Percentiles rank a stretch among this genome's conserved stretches.
Evolutionary conservation across 2,797 vertebrate species (phyloP).

Genomic region (Peromyscus eremicus): DNA sequence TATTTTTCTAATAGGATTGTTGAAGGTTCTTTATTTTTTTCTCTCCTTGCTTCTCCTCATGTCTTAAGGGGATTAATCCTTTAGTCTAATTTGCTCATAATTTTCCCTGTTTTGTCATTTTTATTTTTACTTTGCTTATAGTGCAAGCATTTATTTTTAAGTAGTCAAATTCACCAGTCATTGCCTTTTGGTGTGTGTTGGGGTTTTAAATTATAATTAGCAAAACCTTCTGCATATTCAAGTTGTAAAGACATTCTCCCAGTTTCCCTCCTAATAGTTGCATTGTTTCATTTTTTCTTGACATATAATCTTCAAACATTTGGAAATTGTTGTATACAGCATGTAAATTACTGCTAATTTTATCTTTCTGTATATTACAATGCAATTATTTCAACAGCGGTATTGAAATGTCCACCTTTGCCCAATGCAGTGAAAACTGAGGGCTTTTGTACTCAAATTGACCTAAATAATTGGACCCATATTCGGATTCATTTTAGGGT

Average conservation of each 20-base stretch:
- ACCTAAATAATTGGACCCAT: neutral
- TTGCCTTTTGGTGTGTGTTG: neutral
- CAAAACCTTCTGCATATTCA: neutral
- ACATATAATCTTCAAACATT: neutral
- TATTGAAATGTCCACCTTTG: neutral
- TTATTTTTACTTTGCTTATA: slow-evolving; percentile 22
- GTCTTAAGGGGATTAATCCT: slow-evolving; percentile 15
- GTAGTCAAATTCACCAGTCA: neutral
- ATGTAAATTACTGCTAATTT: neutral
- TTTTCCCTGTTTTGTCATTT: neutral
- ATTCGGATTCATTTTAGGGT: neutral
- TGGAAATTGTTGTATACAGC: neutral
- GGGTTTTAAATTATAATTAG: slow-evolving; percentile 16
- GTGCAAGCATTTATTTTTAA: slow-evolving; percentile 41
- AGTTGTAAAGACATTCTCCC: neutral
- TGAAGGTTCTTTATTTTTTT: neutral
- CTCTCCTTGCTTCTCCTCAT: neutral
- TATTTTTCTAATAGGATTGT: neutral
- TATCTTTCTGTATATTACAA: neutral
- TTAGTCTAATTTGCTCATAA: neutral
- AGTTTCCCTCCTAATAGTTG: neutral
- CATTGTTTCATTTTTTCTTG: neutral
- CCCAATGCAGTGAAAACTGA: neutral
- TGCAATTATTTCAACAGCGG: neutral
- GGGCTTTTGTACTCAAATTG: neutral